A percentile compares a stretch with the other conserved stretches of the same genome.
Conservation (phyloP, 1,140 invertebrate species). For the Drosophila takahashii region DNA sequence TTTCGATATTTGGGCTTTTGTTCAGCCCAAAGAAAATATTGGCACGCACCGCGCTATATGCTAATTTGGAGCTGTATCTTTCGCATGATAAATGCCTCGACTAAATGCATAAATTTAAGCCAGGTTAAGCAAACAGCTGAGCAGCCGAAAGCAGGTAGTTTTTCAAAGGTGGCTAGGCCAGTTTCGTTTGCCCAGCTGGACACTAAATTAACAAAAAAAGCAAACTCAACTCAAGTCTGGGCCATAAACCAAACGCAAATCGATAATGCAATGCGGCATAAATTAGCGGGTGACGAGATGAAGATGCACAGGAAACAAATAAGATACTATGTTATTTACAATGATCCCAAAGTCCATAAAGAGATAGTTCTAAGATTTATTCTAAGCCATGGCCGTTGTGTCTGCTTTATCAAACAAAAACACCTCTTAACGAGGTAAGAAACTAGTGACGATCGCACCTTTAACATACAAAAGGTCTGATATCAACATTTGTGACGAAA, state of each 20-base stretch:
- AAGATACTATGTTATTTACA: background rate
- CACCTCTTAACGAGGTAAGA: no score
- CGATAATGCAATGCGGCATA: conserved; percentile 51
- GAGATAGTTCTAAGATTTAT: no score
- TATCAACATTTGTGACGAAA: no score
- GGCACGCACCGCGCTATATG: conserved; percentile 46
- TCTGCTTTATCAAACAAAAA: no score
- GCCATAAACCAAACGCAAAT: conserved; percentile 45
- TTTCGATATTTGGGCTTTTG: conserved; percentile 28
- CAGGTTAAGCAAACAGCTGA: conserved; percentile 35
- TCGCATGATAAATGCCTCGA: conserved; percentile 57
- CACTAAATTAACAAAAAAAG: conserved; percentile 5
- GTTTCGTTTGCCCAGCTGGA: conserved; percentile 47
- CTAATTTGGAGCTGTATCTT: conserved; percentile 49
- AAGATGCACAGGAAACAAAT: conserved; percentile 8
- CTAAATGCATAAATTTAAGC: conserved; percentile 58
- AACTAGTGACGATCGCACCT: no score
- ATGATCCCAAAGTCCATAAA: background rate
- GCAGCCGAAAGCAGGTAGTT: conserved; percentile 43
- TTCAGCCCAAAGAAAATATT: conserved; percentile 53
- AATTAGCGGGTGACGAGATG: conserved; percentile 47
- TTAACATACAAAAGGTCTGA: no score
- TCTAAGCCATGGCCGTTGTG: no score
- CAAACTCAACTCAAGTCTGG: conserved; percentile 11
- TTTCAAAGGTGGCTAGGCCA: conserved; percentile 40